Evolutionary conservation across 2,797 vertebrate genomes (phyloP), one percentile per base, ranked within the genome.

Genomic region (Tauraco hartlaubi): DNA sequence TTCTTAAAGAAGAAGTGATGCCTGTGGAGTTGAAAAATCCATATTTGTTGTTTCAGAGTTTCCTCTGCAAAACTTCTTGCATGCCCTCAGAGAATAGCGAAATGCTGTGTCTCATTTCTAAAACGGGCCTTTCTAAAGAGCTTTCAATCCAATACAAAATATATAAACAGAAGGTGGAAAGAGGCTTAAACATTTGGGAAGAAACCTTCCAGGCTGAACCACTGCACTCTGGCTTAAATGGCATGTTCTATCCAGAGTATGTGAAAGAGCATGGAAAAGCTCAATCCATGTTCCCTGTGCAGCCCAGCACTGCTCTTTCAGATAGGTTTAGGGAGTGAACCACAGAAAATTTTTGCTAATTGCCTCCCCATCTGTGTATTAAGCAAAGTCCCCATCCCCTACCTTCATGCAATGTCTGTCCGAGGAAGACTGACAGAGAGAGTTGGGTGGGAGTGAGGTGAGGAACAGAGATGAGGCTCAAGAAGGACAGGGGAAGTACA

Each of bases 281-380:
- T 86, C 0, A 0, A 15, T 15, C 58, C 12, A 0, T 5, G 25
- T 56, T 48, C 44, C 22, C 22, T 46, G n/a, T 46, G 10, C 18
- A 58, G 4, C 4, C 18, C 87, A 68, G 22, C 19, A 20, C n/a
- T 59, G 25, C 12, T 18, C 31, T 23, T 18, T 46, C 59, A 35
- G 35, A 4, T 4, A 2, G 29, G 5, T 26, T 6, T 69, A 46
- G 43, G 46, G 33, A 69, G 25, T 8, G 33, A 90, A 55, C 5
- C 20, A 46, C 41, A 43, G 52, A 33, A 43, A 28, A 33, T 11
- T 68, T 43, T 67, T 64, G 49, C 22, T 22, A 1, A 9, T 64
- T 68, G 46, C 31, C 35, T 56, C 20, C 37, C 9, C 3, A 1
- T 23, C 11, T 62, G 22, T 52, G 25, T 20, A 0, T 22, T 62